Evolutionary conservation across 2,888 invertebrate species (phyloP).

Genomic region (Coelinius sp.): DNA sequence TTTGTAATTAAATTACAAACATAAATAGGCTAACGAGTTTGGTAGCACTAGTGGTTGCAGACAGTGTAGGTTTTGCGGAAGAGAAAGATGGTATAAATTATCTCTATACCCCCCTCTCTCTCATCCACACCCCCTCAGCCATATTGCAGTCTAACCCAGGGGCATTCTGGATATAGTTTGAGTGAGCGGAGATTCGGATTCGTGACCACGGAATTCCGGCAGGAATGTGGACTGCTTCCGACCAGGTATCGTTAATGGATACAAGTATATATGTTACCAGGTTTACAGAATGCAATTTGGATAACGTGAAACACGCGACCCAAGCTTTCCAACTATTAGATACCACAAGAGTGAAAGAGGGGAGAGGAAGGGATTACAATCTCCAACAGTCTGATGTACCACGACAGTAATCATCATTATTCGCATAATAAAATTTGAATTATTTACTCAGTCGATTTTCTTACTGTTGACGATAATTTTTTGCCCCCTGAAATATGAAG

Average conservation of each 20-base stretch:
- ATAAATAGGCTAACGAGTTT: slow-evolving; percentile 39
- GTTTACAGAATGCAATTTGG: slow-evolving; percentile 35
- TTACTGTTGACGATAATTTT: neutral
- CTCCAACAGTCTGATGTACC: slow-evolving; percentile 14
- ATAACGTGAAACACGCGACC: slow-evolving; percentile 39
- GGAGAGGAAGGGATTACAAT: neutral
- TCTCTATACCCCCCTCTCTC: neutral
- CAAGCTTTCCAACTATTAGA: slow-evolving; percentile 11
- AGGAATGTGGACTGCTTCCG: slow-evolving; percentile 40
- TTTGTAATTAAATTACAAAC: slow-evolving; percentile 33
- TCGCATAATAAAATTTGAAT: slow-evolving; percentile 18
- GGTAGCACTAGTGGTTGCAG: slow-evolving; percentile 6
- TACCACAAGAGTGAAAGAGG: neutral
- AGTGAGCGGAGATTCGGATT: slow-evolving; percentile 41
- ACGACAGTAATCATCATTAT: slow-evolving; percentile 18
- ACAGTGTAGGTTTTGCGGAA: neutral
- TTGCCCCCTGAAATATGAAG: neutral
- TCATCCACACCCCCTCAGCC: neutral
- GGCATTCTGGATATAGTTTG: slow-evolving; percentile 23
- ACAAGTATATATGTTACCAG: slow-evolving; percentile 11
- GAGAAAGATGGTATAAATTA: neutral
- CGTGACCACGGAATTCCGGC: slow-evolving; percentile 39
- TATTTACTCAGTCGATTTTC: neutral
- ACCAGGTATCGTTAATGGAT: slow-evolving; percentile 37
- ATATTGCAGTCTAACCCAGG: neutral